A percentile compares a stretch with the other conserved stretches of the same genome.
phyloP scores from a whole-genome alignment of 1,140 invertebrate genomes.

The Drosophila pseudoobscura region DNA sequence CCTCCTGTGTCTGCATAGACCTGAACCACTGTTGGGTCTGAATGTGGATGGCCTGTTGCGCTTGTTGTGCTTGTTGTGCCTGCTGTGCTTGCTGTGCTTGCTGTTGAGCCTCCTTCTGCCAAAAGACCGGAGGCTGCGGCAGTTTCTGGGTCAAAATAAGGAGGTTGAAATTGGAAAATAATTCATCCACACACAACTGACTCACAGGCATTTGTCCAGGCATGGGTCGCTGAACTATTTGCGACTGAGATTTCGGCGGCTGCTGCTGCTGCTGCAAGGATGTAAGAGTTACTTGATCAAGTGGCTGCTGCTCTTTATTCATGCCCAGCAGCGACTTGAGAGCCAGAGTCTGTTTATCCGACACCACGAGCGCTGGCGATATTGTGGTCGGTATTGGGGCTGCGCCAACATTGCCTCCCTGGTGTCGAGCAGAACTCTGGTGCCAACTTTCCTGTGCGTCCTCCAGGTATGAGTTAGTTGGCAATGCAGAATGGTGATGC shows the following conservation, averaged over 20 bases:
- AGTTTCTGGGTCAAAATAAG: slow-evolving; percentile 36
- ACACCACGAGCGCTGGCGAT: not conserved
- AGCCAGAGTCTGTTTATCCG: slow-evolving; percentile 48
- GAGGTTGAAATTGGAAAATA: not conserved
- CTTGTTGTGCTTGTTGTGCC: not conserved
- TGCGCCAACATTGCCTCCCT: not conserved
- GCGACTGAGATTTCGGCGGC: not conserved
- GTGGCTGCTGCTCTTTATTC: slow-evolving; percentile 11
- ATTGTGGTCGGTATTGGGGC: not conserved
- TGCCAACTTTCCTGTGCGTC: not conserved
- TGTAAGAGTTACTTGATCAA: too few species aligned
- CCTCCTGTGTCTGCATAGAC: not conserved
- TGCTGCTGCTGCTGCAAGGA: not conserved
- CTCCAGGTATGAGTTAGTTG: not conserved
- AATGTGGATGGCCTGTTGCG: slow-evolving; percentile 5
- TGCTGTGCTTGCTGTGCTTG: slow-evolving; percentile 3
- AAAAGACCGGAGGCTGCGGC: slow-evolving; percentile 59
- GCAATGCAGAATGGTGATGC: too few species aligned
- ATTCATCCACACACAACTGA: not conserved
- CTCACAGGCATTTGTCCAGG: slow-evolving; percentile 41
- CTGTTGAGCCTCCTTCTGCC: slow-evolving; percentile 61
- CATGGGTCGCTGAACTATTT: not conserved
- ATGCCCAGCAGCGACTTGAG: slow-evolving; percentile 52
- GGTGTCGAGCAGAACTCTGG: not conserved
- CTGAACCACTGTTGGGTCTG: slow-evolving; percentile 20